phyloP scores from a whole-genome alignment of 2,888 invertebrate genomes.

The Drosophila prostipennis region DNA sequence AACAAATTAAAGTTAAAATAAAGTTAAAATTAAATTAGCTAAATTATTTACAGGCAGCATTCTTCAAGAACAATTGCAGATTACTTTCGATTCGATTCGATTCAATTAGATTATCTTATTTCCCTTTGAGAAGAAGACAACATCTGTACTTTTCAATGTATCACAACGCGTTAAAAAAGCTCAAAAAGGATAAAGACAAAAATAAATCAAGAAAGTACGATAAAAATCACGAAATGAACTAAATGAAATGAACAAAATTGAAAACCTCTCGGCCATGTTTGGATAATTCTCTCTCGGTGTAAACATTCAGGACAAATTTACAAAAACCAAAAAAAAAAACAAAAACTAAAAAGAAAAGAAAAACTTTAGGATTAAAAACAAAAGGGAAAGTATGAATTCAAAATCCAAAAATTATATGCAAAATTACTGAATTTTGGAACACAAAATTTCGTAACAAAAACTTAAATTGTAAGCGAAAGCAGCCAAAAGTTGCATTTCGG shows the following conservation, averaged over 20 bases:
- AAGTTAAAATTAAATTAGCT: constrained; percentile 33
- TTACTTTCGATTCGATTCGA: constrained; percentile 44
- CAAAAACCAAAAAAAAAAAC: constrained; percentile 56
- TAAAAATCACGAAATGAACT: constrained; percentile 60
- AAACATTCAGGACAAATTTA: constrained; percentile 81
- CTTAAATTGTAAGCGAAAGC: constrained; percentile 66
- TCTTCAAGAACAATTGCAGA: constrained; percentile 59
- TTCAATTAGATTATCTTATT: constrained; percentile 32
- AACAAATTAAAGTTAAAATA: constrained; percentile 5
- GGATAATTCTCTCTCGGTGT: constrained; percentile 84
- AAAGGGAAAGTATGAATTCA: constrained; percentile 56
- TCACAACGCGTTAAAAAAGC: constrained; percentile 65
- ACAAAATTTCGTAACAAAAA: constrained; percentile 80
- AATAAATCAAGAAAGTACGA: constrained; percentile 48
- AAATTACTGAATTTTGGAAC: constrained; percentile 81
- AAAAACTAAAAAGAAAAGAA: constrained; percentile 54
- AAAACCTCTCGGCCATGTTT: constrained; percentile 83
- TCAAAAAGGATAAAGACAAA: constrained; percentile 43
- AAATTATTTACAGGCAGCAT: constrained; percentile 84
- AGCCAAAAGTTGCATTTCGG: constrained; percentile 22
- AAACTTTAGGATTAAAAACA: constrained; percentile 65
- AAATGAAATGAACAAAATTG: constrained; percentile 72
- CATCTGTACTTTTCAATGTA: constrained; percentile 66
- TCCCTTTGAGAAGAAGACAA: constrained; percentile 45
- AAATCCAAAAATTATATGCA: constrained; percentile 74